Evolutionary conservation across 2,797 vertebrate species (phyloP).

Genomic region (Melanotaenia trifasciata): DNA sequence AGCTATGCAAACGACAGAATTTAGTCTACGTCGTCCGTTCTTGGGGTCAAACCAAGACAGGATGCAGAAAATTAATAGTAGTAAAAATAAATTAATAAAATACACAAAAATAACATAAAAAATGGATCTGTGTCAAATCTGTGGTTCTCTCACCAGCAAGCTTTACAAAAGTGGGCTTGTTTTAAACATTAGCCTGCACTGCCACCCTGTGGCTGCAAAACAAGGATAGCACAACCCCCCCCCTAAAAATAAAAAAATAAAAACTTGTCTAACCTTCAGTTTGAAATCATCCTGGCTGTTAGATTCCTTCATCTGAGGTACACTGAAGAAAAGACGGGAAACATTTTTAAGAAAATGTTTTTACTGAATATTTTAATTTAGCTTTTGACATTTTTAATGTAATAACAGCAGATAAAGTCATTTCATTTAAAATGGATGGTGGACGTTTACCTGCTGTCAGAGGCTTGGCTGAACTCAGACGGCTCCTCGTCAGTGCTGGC

Average conservation of each 20-base stretch:
- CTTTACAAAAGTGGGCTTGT: background rate
- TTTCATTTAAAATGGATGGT: background rate
- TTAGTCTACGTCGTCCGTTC: constrained; percentile 11
- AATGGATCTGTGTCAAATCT: constrained; percentile 7
- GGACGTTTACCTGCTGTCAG: constrained; percentile 89
- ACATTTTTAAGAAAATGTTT: background rate
- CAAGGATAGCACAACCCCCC: background rate
- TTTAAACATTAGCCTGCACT: constrained; percentile 50
- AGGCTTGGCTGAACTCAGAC: constrained; percentile 92
- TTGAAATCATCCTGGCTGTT: constrained; percentile 98
- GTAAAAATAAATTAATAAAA: constrained; percentile 4
- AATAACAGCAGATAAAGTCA: background rate
- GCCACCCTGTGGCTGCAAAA: constrained; percentile 69
- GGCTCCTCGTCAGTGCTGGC: constrained; percentile 95
- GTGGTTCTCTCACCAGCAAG: constrained; percentile 1
- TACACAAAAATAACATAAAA: background rate
- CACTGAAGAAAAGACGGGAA: constrained; percentile 73
- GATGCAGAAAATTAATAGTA: background rate
- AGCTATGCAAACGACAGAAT: constrained; percentile 8
- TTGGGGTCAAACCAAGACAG: background rate
- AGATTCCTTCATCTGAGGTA: constrained; percentile 93
- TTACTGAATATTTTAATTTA: background rate
- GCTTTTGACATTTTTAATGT: background rate
- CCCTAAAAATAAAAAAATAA: background rate
- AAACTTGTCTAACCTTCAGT: constrained; percentile 84